Conservation (phyloP, 2,113 vertebrate species). For the Myrmecobius fasciatus region DNA sequence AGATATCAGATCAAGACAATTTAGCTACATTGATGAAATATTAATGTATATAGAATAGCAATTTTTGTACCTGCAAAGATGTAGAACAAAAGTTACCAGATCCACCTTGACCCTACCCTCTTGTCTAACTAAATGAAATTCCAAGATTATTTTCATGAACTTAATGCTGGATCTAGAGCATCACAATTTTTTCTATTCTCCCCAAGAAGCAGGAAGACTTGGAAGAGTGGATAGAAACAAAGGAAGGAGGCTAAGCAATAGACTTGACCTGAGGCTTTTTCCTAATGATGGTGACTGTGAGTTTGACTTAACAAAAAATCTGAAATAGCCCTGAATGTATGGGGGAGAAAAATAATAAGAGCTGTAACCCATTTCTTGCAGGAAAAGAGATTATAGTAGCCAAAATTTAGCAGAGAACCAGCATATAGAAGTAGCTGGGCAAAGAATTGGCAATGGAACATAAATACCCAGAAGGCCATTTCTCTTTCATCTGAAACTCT, state of each 20-base stretch:
- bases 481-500: not conserved
- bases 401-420: not conserved
- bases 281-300: not conserved
- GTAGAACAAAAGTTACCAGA: not conserved
- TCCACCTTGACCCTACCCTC: not conserved
- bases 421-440: not conserved
- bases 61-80: not conserved
- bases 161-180: not conserved
- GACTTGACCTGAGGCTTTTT: too few relatives aligned
- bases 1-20: too few relatives aligned
- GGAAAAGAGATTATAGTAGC: not conserved
- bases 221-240: too few relatives aligned
- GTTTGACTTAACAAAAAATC: not conserved
- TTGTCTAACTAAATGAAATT: not conserved
- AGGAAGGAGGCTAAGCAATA: too few relatives aligned
- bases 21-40: too few relatives aligned
- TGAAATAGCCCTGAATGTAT: not conserved
- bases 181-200: too few relatives aligned
- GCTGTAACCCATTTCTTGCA: not conserved
- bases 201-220: too few relatives aligned
- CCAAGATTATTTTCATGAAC: not conserved
- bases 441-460: not conserved
- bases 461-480: not conserved
- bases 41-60: not conserved
- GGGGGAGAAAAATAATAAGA: not conserved